Base-by-base conservation (phyloP, 2,888 invertebrate genomes). In the Eilema depressum region DNA sequence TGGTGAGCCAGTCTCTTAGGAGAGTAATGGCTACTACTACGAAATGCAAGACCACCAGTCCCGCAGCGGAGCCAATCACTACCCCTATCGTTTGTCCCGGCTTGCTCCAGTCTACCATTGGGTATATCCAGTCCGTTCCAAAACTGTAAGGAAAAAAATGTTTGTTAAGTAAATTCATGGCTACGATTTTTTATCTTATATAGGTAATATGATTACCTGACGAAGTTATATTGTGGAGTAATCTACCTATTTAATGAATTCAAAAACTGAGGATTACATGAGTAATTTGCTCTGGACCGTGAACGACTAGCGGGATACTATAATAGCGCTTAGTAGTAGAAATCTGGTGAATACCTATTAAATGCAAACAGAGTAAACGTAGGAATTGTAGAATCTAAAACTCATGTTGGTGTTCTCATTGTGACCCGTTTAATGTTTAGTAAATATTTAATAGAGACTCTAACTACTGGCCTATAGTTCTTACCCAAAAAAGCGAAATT, bases 21-120 rank as follows among this genome's bases (percentile, higher is more conserved):
- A 92, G 92, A 74, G 95, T 94, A 17, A 96, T 77, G 53, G 92
- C 83, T 83, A 96, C 96, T 41, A 96, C 88, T 25, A 95, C 81
- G 66, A 95, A 92, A 88, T 97, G 97, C 37, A 96, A 88, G 63
- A 96, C 80, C 47, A 96, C 89, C 30, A 96, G 90, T 82, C 97
- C 96, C 10, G 95, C 85, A 20, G 96, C 90, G 59, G 96, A 96
- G 37, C 96, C 96, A 0, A 95, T 83, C 77, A 96, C 96, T 33
- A 96, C 93, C 17, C 96, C 88, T 57, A 96, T 86, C 20, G 96
- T 95, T 71, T 89, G 90, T 41, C 94, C 91, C 0, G 97, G 96
- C 8, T 71, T 96, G 62, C 94, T 91, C 97, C 97, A 97, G 88
- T 97, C 96, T 75, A 97, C 90, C 73, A 97, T 66, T 25, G 66